A percentile compares a stretch with the other conserved stretches of the same genome.
Conservation (phyloP, 2,797 vertebrate genomes). For the Enoplosus armatus region DNA sequence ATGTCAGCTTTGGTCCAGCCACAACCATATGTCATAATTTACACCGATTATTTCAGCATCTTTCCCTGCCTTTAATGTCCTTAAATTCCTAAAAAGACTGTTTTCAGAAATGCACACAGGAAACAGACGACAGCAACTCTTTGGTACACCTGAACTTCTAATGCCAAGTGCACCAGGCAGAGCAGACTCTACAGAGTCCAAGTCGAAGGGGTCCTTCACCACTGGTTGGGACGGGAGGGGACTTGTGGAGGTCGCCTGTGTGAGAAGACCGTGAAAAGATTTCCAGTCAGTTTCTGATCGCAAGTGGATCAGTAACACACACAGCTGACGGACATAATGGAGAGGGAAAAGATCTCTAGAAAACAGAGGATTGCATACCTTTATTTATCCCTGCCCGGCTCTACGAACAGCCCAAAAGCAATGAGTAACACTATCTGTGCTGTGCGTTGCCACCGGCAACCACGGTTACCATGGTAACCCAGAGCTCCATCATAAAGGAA, state of each 20-base stretch:
- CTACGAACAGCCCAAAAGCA: slow-evolving; percentile 16
- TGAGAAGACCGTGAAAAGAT: slow-evolving; percentile 27
- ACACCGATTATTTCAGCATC: neutral
- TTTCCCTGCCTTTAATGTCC: neutral
- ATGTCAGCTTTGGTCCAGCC: neutral
- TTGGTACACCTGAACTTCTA: neutral
- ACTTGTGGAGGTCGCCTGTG: slow-evolving; percentile 72
- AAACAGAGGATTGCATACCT: slow-evolving; percentile 27
- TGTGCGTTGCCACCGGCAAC: slow-evolving; percentile 54
- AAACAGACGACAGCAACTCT: neutral
- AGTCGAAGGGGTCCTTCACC: slow-evolving; percentile 50
- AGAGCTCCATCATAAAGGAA: slow-evolving; percentile 39
- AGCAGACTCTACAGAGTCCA: neutral
- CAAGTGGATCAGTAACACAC: neutral
- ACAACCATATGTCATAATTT: neutral
- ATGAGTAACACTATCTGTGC: slow-evolving; percentile 23
- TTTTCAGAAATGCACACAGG: neutral
- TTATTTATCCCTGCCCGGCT: slow-evolving; percentile 6
- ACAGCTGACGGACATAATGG: neutral
- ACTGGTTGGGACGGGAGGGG: slow-evolving; percentile 69
- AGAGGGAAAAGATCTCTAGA: neutral
- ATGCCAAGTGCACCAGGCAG: neutral
- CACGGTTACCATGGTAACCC: slow-evolving; percentile 51
- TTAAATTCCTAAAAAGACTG: no score
- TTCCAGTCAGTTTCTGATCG: neutral